A percentile compares a stretch with the other conserved stretches of the same genome.
These are phyloP conservation scores for Geophilus truncorum DNA, from an alignment of 2,888 invertebrate species.

Conservation along the genomic window DNA sequence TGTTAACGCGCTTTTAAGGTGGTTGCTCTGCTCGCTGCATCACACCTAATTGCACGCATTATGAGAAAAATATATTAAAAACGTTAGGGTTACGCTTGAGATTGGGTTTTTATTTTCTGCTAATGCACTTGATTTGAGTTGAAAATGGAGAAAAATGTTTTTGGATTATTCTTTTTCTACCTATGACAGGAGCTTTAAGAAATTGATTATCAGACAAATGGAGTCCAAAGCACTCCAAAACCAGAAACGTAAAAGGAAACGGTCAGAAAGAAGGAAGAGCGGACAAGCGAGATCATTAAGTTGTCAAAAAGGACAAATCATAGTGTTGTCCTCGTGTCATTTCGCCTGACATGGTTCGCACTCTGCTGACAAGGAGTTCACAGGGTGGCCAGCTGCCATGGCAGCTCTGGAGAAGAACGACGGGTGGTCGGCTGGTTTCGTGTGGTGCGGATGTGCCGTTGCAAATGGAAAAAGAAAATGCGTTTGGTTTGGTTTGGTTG, in stretches of 20 bases:
- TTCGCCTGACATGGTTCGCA: constrained; percentile 21
- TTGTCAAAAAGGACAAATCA: constrained; percentile 30
- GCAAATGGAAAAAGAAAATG: background rate
- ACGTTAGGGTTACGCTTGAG: background rate
- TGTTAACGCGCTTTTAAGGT: background rate
- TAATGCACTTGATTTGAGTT: background rate
- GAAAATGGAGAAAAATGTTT: background rate
- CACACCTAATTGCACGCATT: background rate
- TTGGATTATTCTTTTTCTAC: too few species aligned
- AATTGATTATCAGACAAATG: background rate
- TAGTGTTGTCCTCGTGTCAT: constrained; percentile 19
- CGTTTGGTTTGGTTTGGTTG: too few species aligned
- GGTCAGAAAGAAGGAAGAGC: background rate
- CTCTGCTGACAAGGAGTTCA: background rate
- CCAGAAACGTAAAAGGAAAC: background rate
- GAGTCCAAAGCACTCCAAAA: too few species aligned
- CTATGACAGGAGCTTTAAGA: too few species aligned
- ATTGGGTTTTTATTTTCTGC: background rate
- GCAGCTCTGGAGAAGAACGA: background rate
- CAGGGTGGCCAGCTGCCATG: background rate
- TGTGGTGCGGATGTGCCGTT: background rate
- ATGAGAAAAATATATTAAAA: background rate
- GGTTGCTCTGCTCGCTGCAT: background rate
- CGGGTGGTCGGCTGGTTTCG: background rate
- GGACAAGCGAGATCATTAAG: constrained; percentile 17